Evolutionary conservation across 2,888 invertebrate species (phyloP), one percentile per base, ranked within the genome.

Genomic region (Lasioglossum lativentre): DNA sequence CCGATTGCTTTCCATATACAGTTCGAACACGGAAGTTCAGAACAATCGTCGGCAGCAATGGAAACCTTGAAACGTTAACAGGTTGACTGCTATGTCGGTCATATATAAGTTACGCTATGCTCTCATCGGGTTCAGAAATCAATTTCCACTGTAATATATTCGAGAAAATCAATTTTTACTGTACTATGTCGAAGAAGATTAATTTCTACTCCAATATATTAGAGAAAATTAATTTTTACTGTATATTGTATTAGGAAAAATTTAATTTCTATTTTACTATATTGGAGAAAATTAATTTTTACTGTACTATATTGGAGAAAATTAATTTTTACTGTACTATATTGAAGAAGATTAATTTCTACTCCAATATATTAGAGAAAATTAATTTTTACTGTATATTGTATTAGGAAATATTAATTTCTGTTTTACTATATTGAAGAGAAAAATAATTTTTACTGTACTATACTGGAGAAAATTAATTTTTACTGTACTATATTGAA

Each of bases 1-100:
- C 34, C 73, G 38, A 77, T 77, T 68, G 38, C 75, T 27, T 19
- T 19, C 83, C 72, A 19, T 47, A 14, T 66, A 73, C 27, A 56
- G 45, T 23, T 47, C 2, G 10, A 23, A 68, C 34, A 6, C 47
- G 27, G 71, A 71, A 56, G 71, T 23, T 14, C 27, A 12, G 56
- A 40, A 56, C 38, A 71, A 71, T 70, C 40, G 19, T 19, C 27
- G 34, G 16, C 19, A 4, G 16, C 42, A 16, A 45, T 59, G 72
- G 47, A 72, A 72, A 59, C 52, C 38, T 56, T n/a, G 74, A 42
- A 68, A 68, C 52, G 30, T 68, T 27, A 63, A 63, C 63, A 63
- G 10, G 63, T 16, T 30, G 63, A 30, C 63, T 30, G 63, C 14
- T 30, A 16, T 16, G 63, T 56, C 56, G n/a, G n/a, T 56, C 56